Evolutionary conservation across 2,113 vertebrate genomes (phyloP), one percentile per base, ranked within the genome.

Genomic region (Tylochromis polylepis): DNA sequence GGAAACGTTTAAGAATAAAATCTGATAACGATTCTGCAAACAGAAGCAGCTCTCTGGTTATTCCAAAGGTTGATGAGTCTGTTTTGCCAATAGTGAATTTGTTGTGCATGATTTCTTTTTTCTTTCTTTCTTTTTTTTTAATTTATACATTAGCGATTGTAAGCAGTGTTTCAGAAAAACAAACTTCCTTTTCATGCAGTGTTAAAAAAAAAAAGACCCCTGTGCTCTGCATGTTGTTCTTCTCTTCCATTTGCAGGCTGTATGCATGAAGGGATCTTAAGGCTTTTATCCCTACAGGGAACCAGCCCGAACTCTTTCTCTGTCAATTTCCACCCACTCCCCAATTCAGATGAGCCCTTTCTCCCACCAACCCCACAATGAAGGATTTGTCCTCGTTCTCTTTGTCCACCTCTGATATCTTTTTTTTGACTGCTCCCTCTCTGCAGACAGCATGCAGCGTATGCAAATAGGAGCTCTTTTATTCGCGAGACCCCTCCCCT

Each of bases 291-390:
- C 92, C 95, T 83, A 83, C 93, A 83, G 95, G 95, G 94, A 95
- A 92, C 94, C 95, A 87, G 90, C 89, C 85, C 87, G 31, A 93
- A 96, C 93, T 95, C 94, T 96, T 96, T 96, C 95, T 95, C 95
- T 95, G 92, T 95, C 94, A 95, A 96, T 96, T 96, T 95, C 95
- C 95, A 94, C 95, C 94, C 94, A 95, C 94, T 96, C 94, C 94
- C 94, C 93, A 93, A 95, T 96, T 95, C 95, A 95, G 92, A 93
- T 91, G 9, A 92, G 86, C 85, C 89, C 87, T 92, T 96, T 94
- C 94, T 95, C 95, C 92, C 93, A 94, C 95, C 93, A 87, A 88
- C 34, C 89, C 87, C 94, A 95, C 95, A 95, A 95, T 95, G 94
- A 95, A 92, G 91, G 95, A 95, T 96, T 95, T 96, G 94, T 95